A percentile compares a stretch with the other conserved stretches of the same genome.
These are phyloP conservation scores for Ormyrus labotus DNA, from an alignment of 2,888 invertebrate genomes.

Conservation along the genomic window DNA sequence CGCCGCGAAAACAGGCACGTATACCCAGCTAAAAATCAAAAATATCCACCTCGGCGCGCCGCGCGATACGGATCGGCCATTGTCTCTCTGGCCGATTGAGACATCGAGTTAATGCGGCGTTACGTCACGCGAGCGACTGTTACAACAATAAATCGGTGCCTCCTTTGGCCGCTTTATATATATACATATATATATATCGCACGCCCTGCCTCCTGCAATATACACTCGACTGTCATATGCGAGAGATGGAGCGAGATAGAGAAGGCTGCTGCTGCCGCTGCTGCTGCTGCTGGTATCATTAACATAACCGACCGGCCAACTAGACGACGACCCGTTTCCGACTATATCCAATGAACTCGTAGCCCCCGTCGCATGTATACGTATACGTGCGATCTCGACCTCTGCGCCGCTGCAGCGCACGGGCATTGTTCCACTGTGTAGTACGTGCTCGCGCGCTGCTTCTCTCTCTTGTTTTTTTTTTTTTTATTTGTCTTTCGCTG, in stretches of 20 bases:
- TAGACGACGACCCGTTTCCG: conserved; percentile 56
- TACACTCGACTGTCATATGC: conserved; percentile 1
- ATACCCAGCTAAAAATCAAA: too few species aligned
- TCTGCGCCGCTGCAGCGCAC: conserved; percentile 11
- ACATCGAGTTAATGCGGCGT: conserved; percentile 67
- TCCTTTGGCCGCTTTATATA: conserved; percentile 55
- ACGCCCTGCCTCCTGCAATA: conserved; percentile 35
- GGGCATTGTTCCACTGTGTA: conserved; percentile 18
- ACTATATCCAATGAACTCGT: conserved; percentile 38
- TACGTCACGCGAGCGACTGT: conserved; percentile 66
- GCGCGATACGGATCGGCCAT: conserved; percentile 51
- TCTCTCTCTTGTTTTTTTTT: too few species aligned
- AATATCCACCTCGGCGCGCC: too few species aligned
- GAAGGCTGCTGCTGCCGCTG: background rate
- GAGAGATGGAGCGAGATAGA: conserved; percentile 12
- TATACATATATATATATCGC: conserved; percentile 6
- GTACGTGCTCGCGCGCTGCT: background rate
- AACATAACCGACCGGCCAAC: conserved; percentile 68
- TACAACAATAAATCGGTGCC: conserved; percentile 69
- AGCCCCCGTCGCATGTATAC: conserved; percentile 10
- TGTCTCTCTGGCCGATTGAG: conserved; percentile 66
- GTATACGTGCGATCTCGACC: conserved; percentile 9
- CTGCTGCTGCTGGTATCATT: conserved; percentile 63
- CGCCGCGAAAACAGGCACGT: too few species aligned
- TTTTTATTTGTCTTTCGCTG: background rate